Evolutionary conservation across 2,888 invertebrate genomes (phyloP), one percentile per base, ranked within the genome.

Genomic region (Yponomeuta sedellus): DNA sequence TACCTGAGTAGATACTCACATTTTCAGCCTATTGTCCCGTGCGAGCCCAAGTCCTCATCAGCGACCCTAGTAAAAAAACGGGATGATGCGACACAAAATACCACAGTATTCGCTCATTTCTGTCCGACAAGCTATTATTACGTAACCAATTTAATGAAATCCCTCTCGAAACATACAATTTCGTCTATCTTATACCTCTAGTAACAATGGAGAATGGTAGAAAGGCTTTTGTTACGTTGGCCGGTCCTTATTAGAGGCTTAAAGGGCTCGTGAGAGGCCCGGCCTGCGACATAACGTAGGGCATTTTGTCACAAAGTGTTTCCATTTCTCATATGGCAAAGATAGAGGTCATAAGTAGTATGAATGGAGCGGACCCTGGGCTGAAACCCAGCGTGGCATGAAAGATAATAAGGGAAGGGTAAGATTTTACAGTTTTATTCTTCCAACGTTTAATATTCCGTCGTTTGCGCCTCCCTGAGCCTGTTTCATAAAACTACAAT

Each of bases 71-170:
- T 8, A 34, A 34, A 34, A 34, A 34, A 34, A 3, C 3, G 44
- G 5, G 44, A 52, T 52, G 44, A 52, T 16, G 16, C 44, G 44
- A 6, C 16, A 12, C 44, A 52, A 52, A 52, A 52, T 16, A 52
- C 44, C 44, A 16, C 12, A 52, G 16, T 16, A 52, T 12, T 52
- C 12, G 44, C 44, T 52, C 44, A 52, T 52, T 52, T 52, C 44
- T 16, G 44, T 12, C 59, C 25, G 10, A 59, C 12, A 59, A 59
- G 22, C 20, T 20, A 59, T 59, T 22, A 59, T 22, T 59, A 25
- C 59, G 25, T 20, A 25, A 59, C 59, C 59, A 59, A 59, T 59
- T 59, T 59, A 59, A 59, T 59, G 25, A 59, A 59, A 59, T 59
- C 59, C 59, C 59, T 59, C 59, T 12, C 25, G 59, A 25, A 59